These are phyloP conservation scores for Dryadula phaetusa DNA, from an alignment of 2,888 invertebrate genomes.

Conservation along the genomic window DNA sequence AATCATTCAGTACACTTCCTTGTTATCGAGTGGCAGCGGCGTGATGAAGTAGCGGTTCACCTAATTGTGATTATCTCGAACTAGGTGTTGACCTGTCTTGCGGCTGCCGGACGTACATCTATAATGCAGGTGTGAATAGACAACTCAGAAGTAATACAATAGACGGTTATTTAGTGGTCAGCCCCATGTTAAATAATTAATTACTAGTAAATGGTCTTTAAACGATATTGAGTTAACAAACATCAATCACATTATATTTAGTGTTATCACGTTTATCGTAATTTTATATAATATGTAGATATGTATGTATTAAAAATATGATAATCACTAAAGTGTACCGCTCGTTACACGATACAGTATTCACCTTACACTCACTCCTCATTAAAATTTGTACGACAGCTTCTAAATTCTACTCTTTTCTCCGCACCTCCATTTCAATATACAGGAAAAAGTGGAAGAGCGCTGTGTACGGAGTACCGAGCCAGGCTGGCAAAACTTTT, in stretches of 20 bases:
- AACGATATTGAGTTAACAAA: neutral
- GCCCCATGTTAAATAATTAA: constrained; percentile 17
- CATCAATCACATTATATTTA: neutral
- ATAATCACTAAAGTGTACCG: constrained; percentile 61
- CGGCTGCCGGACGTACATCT: constrained; percentile 59
- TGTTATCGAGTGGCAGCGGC: constrained; percentile 72
- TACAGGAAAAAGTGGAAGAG: constrained; percentile 84
- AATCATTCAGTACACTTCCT: constrained; percentile 73
- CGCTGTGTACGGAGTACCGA: constrained; percentile 81
- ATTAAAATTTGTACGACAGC: constrained; percentile 84
- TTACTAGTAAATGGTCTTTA: constrained; percentile 6
- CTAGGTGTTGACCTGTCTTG: constrained; percentile 61
- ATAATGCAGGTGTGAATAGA: constrained; percentile 57
- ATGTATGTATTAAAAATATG: constrained; percentile 54
- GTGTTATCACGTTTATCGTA: neutral
- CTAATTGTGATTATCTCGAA: constrained; percentile 75
- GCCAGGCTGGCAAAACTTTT: constrained; percentile 81
- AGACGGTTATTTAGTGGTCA: constrained; percentile 46
- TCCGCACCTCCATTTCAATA: constrained; percentile 84
- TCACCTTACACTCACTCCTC: constrained; percentile 76
- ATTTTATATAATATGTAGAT: no score
- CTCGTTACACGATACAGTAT: constrained; percentile 68
- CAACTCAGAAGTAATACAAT: constrained; percentile 51
- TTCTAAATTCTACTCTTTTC: constrained; percentile 84
- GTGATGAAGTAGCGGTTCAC: constrained; percentile 74